Evolutionary conservation across 2,797 vertebrate genomes (phyloP).

Genomic region (Sebastiscus albofasciatus): DNA sequence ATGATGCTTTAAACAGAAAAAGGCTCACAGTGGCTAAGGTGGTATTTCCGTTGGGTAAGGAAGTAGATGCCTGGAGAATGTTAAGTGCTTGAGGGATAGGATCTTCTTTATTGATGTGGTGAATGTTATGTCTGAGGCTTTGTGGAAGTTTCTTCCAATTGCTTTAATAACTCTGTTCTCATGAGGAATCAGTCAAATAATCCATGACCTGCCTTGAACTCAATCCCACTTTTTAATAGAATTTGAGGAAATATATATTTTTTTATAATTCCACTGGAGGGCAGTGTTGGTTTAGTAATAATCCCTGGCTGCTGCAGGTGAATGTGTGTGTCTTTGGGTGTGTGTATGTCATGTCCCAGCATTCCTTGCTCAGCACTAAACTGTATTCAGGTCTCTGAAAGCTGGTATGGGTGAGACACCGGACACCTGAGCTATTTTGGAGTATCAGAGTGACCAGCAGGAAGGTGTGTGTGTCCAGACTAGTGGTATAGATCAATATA

Average conservation of each 20-base stretch:
- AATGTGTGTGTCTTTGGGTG: neutral
- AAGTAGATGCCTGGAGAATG: conserved; percentile 50
- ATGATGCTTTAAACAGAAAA: conserved; percentile 65
- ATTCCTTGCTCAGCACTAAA: conserved; percentile 13
- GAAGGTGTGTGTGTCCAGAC: neutral
- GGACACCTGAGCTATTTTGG: conserved; percentile 6
- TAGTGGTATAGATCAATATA: neutral
- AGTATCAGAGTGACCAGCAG: neutral
- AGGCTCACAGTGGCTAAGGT: conserved; percentile 44
- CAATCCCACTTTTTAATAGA: neutral
- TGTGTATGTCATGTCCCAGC: neutral
- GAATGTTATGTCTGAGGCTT: conserved; percentile 61
- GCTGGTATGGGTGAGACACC: too few relatives aligned
- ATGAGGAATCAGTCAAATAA: conserved; percentile 46
- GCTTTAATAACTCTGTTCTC: conserved; percentile 45
- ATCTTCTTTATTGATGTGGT: conserved; percentile 56
- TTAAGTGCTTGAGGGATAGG: conserved; percentile 42
- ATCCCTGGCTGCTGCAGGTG: neutral
- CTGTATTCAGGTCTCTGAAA: neutral
- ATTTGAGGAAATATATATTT: neutral
- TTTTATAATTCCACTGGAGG: conserved; percentile 50
- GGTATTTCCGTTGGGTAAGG: conserved; percentile 69
- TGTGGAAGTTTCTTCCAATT: conserved; percentile 37
- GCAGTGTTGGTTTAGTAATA: conserved; percentile 49
- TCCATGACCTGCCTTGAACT: conserved; percentile 43